Conservation (phyloP, 2,113 vertebrate genomes). For the Gallinago media region DNA sequence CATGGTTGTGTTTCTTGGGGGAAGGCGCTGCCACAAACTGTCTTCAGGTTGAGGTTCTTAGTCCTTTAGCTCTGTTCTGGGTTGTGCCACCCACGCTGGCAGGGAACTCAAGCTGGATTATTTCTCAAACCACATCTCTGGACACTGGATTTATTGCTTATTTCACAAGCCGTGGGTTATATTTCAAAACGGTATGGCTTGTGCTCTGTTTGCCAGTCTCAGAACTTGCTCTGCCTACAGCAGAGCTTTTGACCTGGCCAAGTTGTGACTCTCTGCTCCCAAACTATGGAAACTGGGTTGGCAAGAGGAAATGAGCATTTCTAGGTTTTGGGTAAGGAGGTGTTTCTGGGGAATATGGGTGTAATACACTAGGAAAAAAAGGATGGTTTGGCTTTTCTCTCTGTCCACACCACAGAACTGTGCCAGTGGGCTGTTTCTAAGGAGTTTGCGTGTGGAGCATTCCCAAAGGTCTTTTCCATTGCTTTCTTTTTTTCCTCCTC, state of each 20-base stretch:
- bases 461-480: too few relatives aligned
- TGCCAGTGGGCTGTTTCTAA: not conserved
- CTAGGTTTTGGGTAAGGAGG: not conserved
- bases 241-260: not conserved
- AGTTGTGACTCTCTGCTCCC: not conserved
- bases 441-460: not conserved
- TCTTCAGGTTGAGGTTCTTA: not conserved
- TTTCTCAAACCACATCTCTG: not conserved
- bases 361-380: not conserved
- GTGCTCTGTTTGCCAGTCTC: not conserved
- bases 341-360: not conserved
- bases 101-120: not conserved
- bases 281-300: not conserved
- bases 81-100: not conserved
- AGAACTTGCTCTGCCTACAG: not conserved
- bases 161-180: not conserved
- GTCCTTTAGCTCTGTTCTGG: not conserved
- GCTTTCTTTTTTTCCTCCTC: too few relatives aligned
- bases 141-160: not conserved
- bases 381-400: not conserved
- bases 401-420: not conserved
- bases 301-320: not conserved
- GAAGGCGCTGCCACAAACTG: not conserved
- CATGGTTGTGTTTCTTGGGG: not conserved
- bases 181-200: not conserved